Evolutionary conservation across 2,797 vertebrate genomes (phyloP).

Genomic region (Brachyalestes nurse): DNA sequence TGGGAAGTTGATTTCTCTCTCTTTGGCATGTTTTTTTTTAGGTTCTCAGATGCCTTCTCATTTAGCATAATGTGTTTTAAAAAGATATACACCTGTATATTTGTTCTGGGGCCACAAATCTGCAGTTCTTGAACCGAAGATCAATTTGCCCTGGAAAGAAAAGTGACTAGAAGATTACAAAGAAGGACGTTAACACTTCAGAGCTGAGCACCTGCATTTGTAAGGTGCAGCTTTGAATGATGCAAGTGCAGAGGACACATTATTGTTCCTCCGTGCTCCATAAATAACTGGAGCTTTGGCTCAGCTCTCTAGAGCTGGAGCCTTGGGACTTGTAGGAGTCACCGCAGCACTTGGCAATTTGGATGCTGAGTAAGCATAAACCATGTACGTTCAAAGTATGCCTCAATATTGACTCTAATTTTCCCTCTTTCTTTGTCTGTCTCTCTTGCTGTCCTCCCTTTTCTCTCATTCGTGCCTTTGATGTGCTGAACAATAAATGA

Average conservation of each 20-base stretch:
- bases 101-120: no score
- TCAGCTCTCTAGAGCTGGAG: conserved; percentile 45
- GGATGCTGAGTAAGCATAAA: conserved; percentile 58
- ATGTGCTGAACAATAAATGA: conserved; percentile 76
- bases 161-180: conserved; percentile 24
- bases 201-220: conserved; percentile 9
- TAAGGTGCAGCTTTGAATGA: conserved; percentile 37
- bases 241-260: conserved; percentile 44
- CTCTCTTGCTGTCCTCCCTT: conserved; percentile 41
- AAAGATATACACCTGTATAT: background rate
- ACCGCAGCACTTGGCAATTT: conserved; percentile 49
- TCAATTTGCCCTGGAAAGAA: conserved; percentile 5
- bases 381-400: conserved; percentile 43
- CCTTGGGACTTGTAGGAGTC: conserved; percentile 29
- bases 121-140: background rate
- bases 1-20: background rate
- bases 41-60: background rate
- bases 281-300: conserved; percentile 58
- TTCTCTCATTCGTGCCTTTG: conserved; percentile 66
- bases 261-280: conserved; percentile 48
- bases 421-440: conserved; percentile 37
- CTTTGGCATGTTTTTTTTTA: background rate
- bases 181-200: conserved; percentile 17
- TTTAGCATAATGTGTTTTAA: background rate
- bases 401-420: conserved; percentile 46